phyloP scores from a whole-genome alignment of 2,113 vertebrate genomes.

The Callipepla californica region DNA sequence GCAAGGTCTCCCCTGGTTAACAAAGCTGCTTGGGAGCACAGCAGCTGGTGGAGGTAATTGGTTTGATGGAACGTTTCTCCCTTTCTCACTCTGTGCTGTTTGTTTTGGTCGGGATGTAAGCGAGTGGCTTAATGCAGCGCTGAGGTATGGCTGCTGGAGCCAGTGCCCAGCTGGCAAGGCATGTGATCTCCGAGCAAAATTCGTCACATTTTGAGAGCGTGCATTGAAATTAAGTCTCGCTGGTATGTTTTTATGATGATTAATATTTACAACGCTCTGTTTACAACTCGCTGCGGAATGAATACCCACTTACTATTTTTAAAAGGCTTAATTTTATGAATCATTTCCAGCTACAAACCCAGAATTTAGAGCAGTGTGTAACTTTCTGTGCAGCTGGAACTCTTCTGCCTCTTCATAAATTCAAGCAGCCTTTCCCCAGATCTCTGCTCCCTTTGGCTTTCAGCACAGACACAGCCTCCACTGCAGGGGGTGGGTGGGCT shows the following conservation, averaged over 20 bases:
- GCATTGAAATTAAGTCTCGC: not conserved
- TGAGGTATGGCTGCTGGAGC: not conserved
- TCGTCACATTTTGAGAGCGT: not conserved
- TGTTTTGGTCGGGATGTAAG: not conserved
- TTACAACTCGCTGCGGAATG: not conserved
- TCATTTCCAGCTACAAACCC: rapidly evolving
- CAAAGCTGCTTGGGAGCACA: not conserved
- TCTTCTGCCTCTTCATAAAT: not conserved
- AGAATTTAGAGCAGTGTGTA: not conserved
- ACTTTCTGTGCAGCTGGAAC: not conserved
- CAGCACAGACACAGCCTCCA: not conserved
- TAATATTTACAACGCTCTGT: not conserved
- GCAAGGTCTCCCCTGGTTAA: not conserved
- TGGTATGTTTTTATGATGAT: not conserved
- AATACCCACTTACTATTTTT: not conserved
- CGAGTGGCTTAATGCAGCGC: not conserved
- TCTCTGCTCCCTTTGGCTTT: not conserved
- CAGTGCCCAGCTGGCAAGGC: not conserved
- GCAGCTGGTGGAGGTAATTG: not conserved
- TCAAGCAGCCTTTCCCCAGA: not conserved
- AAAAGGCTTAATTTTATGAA: not conserved
- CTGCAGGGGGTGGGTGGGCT: not conserved
- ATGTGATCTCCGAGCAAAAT: not conserved
- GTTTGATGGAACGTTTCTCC: not conserved
- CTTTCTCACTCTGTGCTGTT: not conserved